Conservation (phyloP, 2,888 invertebrate genomes). For the Vandiemenella viatica region DNA sequence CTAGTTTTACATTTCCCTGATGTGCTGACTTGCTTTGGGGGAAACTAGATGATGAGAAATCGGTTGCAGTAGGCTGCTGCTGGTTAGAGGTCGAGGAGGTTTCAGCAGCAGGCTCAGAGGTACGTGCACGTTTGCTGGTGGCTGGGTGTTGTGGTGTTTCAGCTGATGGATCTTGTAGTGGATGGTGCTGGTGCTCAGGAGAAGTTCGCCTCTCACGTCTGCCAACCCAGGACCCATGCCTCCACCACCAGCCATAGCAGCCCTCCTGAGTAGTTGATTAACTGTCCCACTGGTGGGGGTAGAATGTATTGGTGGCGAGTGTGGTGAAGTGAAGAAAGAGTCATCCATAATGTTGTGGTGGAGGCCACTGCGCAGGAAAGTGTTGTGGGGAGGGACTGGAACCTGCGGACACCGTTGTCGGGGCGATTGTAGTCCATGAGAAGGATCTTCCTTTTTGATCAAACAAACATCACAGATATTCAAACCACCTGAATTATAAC, state of each 20-base stretch:
- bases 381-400: neutral
- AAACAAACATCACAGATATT: no score
- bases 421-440: no score
- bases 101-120: slow-evolving; percentile 4
- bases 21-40: slow-evolving; percentile 5
- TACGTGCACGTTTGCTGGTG: slow-evolving; percentile 9
- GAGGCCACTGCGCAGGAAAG: neutral
- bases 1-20: slow-evolving; percentile 2
- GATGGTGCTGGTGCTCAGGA: slow-evolving; percentile 5
- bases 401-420: no score
- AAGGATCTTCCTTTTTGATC: no score
- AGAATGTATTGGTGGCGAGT: slow-evolving; percentile 33
- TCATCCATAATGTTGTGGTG: slow-evolving; percentile 34
- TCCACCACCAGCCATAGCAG: slow-evolving; percentile 19
- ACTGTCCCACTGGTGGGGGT: slow-evolving; percentile 28
- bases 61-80: slow-evolving; percentile 3
- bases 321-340: slow-evolving; percentile 28
- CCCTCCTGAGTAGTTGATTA: slow-evolving; percentile 49
- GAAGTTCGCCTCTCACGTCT: slow-evolving; percentile 13
- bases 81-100: slow-evolving; percentile 8
- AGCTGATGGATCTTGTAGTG: slow-evolving; percentile 6
- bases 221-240: no score
- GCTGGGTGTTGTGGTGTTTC: slow-evolving; percentile 9
- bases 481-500: no score
- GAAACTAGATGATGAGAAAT: slow-evolving; percentile 10